These are phyloP conservation scores for Erebia palarica DNA, from an alignment of 2,888 invertebrate genomes.

Conservation along the genomic window DNA sequence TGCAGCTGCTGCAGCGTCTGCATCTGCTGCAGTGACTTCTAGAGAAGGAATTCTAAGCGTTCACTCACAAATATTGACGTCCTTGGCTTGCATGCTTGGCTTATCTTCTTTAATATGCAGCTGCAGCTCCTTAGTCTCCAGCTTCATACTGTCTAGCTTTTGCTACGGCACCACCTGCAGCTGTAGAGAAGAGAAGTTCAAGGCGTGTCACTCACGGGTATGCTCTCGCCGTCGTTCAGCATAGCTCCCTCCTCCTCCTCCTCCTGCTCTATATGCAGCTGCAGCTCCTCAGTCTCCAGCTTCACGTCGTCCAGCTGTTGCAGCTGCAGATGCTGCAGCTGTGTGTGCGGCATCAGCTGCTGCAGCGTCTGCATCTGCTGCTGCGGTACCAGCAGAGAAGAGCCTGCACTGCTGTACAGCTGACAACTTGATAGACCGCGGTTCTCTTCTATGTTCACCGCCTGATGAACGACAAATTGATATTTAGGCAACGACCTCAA, in stretches of 20 bases:
- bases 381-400: conserved; percentile 4
- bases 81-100: no score
- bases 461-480: conserved; percentile 38
- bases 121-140: no score
- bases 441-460: conserved; percentile 45
- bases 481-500: no score
- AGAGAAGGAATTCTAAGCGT: no score
- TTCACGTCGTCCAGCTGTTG: conserved; percentile 33
- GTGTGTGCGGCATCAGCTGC: conserved; percentile 36
- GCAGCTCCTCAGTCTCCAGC: conserved; percentile 33
- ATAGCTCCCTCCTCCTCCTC: conserved; percentile 28
- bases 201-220: conserved; percentile 48
- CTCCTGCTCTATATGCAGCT: conserved; percentile 28
- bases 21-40: not conserved
- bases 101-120: no score
- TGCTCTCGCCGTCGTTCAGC: conserved; percentile 41
- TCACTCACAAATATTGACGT: no score
- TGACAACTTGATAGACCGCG: conserved; percentile 50
- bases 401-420: conserved; percentile 5
- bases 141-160: not conserved
- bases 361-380: not conserved
- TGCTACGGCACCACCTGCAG: not conserved
- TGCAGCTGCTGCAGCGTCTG: conserved; percentile 43
- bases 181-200: not conserved
- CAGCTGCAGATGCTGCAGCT: conserved; percentile 49